Conservation (phyloP, 2,888 invertebrate genomes). For the Drosophila mayaguana region DNA sequence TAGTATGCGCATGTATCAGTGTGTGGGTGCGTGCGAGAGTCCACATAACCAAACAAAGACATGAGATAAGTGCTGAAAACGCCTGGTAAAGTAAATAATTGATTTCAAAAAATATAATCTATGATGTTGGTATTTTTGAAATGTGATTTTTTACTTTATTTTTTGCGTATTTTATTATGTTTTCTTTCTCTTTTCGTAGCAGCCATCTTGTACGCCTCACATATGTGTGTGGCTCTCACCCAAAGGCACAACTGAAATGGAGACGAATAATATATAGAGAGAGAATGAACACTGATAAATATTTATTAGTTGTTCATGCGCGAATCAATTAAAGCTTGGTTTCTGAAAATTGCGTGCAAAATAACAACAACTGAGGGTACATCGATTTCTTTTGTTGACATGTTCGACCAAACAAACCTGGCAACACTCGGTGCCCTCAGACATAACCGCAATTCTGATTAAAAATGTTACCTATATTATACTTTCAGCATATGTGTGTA, state of each 20-base stretch:
- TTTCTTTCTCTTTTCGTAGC: conserved; percentile 52
- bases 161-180: conserved; percentile 45
- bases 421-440: conserved; percentile 34
- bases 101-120: conserved; percentile 42
- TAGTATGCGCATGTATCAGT: conserved; percentile 23
- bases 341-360: conserved; percentile 31
- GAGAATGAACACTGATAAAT: conserved; percentile 38
- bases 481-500: background rate
- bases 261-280: conserved; percentile 26
- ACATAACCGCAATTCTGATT: conserved; percentile 5
- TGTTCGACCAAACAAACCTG: conserved; percentile 24
- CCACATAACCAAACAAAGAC: conserved; percentile 54
- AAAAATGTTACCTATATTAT: conserved; percentile 12
- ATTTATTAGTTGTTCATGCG: conserved; percentile 30
- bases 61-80: conserved; percentile 35
- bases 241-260: conserved; percentile 32
- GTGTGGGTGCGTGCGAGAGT: conserved; percentile 20
- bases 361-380: conserved; percentile 11
- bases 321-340: conserved; percentile 29
- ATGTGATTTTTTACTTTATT: conserved; percentile 63
- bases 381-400: conserved; percentile 33
- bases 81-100: conserved; percentile 67
- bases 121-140: conserved; percentile 47
- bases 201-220: conserved; percentile 51
- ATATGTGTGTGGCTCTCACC: conserved; percentile 22